Evolutionary conservation across 2,797 vertebrate species (phyloP).

Genomic region (Balearica regulorum): DNA sequence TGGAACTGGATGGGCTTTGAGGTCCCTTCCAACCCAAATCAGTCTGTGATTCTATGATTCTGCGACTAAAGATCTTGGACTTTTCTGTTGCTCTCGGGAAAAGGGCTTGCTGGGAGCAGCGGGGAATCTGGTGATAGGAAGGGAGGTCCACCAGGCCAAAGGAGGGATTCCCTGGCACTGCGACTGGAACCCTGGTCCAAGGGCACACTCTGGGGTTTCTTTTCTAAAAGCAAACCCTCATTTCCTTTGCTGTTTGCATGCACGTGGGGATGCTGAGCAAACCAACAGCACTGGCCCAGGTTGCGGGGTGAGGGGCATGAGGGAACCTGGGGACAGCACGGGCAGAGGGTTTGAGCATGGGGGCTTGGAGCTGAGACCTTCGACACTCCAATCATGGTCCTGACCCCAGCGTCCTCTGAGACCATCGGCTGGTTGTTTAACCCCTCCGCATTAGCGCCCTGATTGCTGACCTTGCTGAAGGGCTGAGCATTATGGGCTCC

Average conservation of each 20-base stretch:
- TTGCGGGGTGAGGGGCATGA: rapidly evolving
- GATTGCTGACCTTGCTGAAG: background rate
- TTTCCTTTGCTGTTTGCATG: background rate
- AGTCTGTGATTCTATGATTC: background rate
- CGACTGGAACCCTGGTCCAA: background rate
- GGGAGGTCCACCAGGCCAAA: background rate
- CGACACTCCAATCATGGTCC: background rate
- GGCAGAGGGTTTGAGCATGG: background rate
- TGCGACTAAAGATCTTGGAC: background rate
- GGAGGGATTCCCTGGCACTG: no score
- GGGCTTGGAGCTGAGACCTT: background rate
- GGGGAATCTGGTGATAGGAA: background rate
- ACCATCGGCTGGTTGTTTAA: background rate
- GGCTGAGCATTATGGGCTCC: background rate
- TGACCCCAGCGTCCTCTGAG: background rate
- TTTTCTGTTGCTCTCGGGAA: background rate
- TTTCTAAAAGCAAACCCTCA: background rate
- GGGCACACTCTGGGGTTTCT: background rate
- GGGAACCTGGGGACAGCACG: background rate
- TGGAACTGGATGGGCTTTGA: background rate
- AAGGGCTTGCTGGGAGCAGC: background rate
- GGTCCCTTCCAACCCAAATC: background rate
- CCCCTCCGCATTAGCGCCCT: background rate
- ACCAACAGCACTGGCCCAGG: background rate
- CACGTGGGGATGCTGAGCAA: background rate